Base-by-base conservation (phyloP, 2,888 invertebrate species). In the Sisyra terminalis region DNA sequence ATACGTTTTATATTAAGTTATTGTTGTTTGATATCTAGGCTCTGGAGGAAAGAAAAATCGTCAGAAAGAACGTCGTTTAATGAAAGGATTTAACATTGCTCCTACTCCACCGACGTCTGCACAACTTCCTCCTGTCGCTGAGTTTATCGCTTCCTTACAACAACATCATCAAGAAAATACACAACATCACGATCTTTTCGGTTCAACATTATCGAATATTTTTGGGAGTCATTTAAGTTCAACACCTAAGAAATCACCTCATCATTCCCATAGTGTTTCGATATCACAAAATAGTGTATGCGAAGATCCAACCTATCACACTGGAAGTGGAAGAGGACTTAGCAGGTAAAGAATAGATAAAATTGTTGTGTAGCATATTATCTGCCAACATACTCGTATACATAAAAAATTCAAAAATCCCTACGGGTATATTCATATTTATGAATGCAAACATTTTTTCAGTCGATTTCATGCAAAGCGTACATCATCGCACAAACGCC, bases 11-110 rank as follows among this genome's bases (percentile, higher is more conserved):
- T 34, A n/a, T 34, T 11, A 34, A 5, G n/a, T n/a, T n/a, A 3
- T 34, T 15, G 34, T 9, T 34, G 7, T 34, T 3, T 8, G 9
- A n/a, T 14, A 3, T 50, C 43, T 59, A 81, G 86, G 84, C 55
- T 80, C 86, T 47, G 88, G 89, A 49, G 90, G 90, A 44, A 90
- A 90, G 64, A 92, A 90, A 66, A 89, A 90, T 59, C 78, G 90
- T 0, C 89, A 89, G 60, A 88, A 90, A 62, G 92, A 92, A 61
- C 74, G 92, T 1, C 75, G 92, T 2, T 67, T 92, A 44, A 89
- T 92, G 88, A 92, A 92, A 62, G 90, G 87, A 11, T 90, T 92
- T 70, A 89, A 92, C 66, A 88, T 89, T 50, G 83, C 79, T 11
- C 80, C 84, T 29, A 75, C 76, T 29, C 74, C 78, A 1, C 72